A percentile compares a stretch with the other conserved stretches of the same genome.
These are phyloP conservation scores for Petrocephalus zakoni DNA, from an alignment of 2,113 vertebrate genomes.

Conservation along the genomic window DNA sequence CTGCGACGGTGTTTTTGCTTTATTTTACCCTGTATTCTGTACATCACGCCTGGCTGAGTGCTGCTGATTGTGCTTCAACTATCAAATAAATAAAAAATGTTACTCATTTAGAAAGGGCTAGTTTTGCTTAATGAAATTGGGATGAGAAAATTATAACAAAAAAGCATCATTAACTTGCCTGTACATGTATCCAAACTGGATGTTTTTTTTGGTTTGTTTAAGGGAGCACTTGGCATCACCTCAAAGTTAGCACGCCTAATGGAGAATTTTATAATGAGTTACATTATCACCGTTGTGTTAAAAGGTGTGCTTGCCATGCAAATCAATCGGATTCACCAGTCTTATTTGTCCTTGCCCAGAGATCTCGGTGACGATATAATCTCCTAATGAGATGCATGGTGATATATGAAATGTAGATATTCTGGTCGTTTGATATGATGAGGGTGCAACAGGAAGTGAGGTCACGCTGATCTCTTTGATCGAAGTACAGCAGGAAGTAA, in stretches of 20 bases:
- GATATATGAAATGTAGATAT: neutral
- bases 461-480: neutral
- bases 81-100: neutral
- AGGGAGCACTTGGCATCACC: neutral
- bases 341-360: neutral
- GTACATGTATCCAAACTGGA: neutral
- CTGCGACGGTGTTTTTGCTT: neutral
- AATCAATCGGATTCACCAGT: neutral
- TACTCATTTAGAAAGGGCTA: neutral
- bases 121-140: neutral
- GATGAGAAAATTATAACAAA: neutral
- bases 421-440: neutral
- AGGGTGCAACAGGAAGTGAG: neutral
- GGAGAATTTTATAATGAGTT: neutral
- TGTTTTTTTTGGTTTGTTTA: neutral
- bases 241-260: neutral
- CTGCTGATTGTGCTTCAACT: neutral
- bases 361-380: neutral
- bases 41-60: neutral
- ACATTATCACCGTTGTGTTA: neutral
- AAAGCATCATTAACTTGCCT: neutral
- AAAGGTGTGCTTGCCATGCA: neutral
- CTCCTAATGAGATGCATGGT: neutral
- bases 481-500: neutral
- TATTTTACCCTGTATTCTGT: neutral